Evolutionary conservation across 2,797 vertebrate genomes (phyloP), one percentile per base, ranked within the genome.

Genomic region (Peromyscus nudipes): DNA sequence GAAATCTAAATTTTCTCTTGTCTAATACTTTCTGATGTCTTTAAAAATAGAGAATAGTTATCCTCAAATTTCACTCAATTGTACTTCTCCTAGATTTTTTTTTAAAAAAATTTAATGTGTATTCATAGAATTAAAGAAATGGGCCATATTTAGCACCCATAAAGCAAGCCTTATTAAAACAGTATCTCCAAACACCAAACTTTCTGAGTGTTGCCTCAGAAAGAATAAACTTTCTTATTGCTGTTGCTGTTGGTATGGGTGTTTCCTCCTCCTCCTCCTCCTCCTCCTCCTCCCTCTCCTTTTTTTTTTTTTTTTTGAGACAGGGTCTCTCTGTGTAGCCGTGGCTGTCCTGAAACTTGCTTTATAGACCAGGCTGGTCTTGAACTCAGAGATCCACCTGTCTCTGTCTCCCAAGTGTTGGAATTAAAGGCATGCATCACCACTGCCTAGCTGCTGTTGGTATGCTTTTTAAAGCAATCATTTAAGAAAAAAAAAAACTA

Each of bases 1-100:
- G 86, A 84, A 96, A 89, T 69, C 31, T 83, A 94, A 94, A 94
- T 86, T 62, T 75, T 95, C 7, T 71, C 69, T 94, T 93, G 12
- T 75, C 64, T 93, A 31, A 29, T 60, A 89, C 21, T 75, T 60
- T 40, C 67, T 76, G 23, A 77, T 83, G 7, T 23, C 88, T 94
- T 62, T 57, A 79, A 29, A 79, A 95, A 89, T 46, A 23, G 29
- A 19, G 73, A 17, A 57, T 80, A 82, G 94, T 81, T 87, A 94
- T 94, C 21, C 21, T 88, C 65, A 57, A 8, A 11, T 64, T 34
- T 60, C 2, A 12, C 37, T 6, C 2, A 89, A 9, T 67, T 84
- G 73, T n/a, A 62, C 77, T 94, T 95, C 34, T 93, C 64, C 6
- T 79, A 92, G 29, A 73, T 17, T 60, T 95, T 84, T 13, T 71